phyloP scores from a whole-genome alignment of 2,888 invertebrate genomes.

The Ecliptopera silaceata region DNA sequence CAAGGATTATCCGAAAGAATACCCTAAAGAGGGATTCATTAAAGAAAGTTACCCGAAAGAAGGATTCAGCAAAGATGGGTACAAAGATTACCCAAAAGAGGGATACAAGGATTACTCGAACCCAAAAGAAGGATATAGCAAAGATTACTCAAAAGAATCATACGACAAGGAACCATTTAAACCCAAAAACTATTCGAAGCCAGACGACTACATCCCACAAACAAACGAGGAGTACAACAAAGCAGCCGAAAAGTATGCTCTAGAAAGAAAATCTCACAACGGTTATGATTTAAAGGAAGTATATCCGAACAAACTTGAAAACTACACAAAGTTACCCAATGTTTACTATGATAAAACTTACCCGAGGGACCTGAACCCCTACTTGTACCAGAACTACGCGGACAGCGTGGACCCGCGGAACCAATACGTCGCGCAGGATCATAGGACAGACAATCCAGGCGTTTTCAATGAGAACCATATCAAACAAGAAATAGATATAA shows the following conservation, averaged over 20 bases:
- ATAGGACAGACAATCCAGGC: conserved; percentile 65
- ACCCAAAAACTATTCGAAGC: conserved; percentile 65
- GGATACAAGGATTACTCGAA: conserved; percentile 1
- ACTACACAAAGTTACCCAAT: conserved; percentile 50
- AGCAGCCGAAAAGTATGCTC: conserved; percentile 71
- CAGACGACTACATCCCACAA: conserved; percentile 67
- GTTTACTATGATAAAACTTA: conserved; percentile 50
- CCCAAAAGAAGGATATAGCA: conserved; percentile 1
- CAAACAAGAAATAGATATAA: conserved; percentile 70
- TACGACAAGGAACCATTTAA: conserved; percentile 41
- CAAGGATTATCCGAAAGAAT: conserved; percentile 8
- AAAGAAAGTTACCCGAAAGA: conserved; percentile 16
- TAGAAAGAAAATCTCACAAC: conserved; percentile 63
- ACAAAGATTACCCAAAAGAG: conserved; percentile 4
- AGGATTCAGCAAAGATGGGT: conserved; percentile 9
- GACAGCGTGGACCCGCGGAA: conserved; percentile 65
- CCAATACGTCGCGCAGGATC: conserved; percentile 57
- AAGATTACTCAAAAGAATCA: conserved; percentile 18
- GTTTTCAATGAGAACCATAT: conserved; percentile 72
- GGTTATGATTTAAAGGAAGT: conserved; percentile 54
- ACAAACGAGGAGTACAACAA: conserved; percentile 75
- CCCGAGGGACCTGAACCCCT: conserved; percentile 27
- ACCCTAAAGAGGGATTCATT: not conserved
- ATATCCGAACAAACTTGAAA: conserved; percentile 45
- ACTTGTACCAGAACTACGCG: conserved; percentile 45